These are phyloP conservation scores for Hestina assimilis DNA, from an alignment of 1,140 invertebrate species.

Conservation along the genomic window DNA sequence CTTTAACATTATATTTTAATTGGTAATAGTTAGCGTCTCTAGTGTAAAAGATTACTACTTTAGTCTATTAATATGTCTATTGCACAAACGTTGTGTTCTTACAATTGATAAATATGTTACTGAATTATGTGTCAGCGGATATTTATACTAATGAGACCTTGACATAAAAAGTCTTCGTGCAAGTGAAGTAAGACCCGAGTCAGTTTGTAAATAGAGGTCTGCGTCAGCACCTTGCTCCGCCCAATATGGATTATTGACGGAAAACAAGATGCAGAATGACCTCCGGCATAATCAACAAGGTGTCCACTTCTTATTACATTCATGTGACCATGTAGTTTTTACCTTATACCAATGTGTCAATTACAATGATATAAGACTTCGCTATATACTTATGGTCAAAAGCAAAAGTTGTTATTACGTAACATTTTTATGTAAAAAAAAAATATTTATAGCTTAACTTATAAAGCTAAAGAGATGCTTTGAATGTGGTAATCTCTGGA, in stretches of 20 bases:
- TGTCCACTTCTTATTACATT: slow-evolving; percentile 9
- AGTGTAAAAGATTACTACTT: no score
- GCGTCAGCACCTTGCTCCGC: slow-evolving; percentile 22
- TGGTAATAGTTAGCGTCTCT: no score
- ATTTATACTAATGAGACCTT: slow-evolving; percentile 29
- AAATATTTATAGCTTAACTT: no score
- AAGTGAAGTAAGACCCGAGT: slow-evolving; percentile 16
- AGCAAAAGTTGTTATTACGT: no score
- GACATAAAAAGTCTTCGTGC: slow-evolving; percentile 24
- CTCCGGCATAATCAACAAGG: slow-evolving; percentile 15
- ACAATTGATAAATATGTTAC: neutral
- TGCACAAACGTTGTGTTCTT: no score
- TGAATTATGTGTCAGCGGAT: slow-evolving; percentile 7
- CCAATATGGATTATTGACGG: slow-evolving; percentile 21
- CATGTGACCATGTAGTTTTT: neutral
- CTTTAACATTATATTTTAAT: no score
- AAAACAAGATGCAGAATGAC: slow-evolving; percentile 12
- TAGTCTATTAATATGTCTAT: no score
- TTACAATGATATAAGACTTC: neutral
- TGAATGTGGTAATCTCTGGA: no score
- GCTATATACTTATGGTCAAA: no score
- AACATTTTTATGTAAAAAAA: no score
- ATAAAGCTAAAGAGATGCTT: no score
- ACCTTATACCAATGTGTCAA: neutral
- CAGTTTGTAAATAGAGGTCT: slow-evolving; percentile 14